Evolutionary conservation across 2,888 invertebrate species (phyloP).

Genomic region (Norana najaformis): DNA sequence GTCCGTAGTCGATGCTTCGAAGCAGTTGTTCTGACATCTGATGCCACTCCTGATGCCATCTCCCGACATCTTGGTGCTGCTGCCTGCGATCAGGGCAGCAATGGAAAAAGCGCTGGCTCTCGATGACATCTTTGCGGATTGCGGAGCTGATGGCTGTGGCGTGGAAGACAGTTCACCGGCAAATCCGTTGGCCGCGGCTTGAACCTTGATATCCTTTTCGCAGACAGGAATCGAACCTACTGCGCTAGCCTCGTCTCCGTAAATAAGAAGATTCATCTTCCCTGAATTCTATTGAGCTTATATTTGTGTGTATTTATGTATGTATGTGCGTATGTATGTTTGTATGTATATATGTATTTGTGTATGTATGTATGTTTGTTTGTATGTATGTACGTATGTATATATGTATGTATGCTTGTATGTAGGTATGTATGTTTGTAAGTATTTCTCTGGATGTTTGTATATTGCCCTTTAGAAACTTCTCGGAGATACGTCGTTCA

Average conservation of each 20-base stretch:
- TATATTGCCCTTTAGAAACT: not conserved
- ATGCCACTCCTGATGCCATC: not conserved
- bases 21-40: not conserved
- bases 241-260: not conserved
- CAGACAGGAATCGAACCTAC: not conserved
- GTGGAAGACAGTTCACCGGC: not conserved
- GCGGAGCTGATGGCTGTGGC: not conserved
- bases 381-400: not conserved
- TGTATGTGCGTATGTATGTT: not conserved
- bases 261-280: not conserved
- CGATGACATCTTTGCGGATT: too few relatives aligned
- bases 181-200: not conserved
- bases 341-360: not conserved
- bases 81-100: not conserved
- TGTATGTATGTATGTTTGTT: not conserved
- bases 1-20: not conserved
- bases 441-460: not conserved
- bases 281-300: not conserved
- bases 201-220: not conserved
- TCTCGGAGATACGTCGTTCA: not conserved
- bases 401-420: not conserved
- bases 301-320: not conserved
- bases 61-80: not conserved
- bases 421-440: not conserved
- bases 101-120: constrained; percentile 10